Percentiles rank a stretch among this genome's conserved stretches.
Evolutionary conservation across 2,888 invertebrate species (phyloP).

Genomic region (Elegia similella): DNA sequence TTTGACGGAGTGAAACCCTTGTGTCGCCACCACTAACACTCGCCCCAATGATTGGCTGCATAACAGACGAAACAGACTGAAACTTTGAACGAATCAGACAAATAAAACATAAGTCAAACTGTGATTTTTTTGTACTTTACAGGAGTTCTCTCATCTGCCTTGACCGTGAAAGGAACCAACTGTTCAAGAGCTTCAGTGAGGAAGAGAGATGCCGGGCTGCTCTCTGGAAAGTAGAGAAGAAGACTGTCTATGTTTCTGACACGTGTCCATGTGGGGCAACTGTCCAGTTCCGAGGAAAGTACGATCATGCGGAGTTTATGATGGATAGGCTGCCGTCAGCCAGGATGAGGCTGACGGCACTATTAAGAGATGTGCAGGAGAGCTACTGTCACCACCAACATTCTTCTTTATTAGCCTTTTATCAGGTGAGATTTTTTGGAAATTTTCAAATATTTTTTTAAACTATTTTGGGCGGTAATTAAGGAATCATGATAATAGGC

Average conservation of each 20-base stretch:
- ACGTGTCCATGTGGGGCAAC: conserved; percentile 51
- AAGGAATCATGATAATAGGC: neutral
- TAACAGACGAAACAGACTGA: too few species aligned
- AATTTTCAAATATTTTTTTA: too few species aligned
- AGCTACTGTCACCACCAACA: conserved; percentile 70
- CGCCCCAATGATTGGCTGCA: too few species aligned
- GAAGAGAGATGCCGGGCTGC: conserved; percentile 51
- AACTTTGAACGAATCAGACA: too few species aligned
- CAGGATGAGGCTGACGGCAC: conserved; percentile 51
- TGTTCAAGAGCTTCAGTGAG: conserved; percentile 47
- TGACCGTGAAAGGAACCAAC: conserved; percentile 53
- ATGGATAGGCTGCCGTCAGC: conserved; percentile 58
- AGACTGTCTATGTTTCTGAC: conserved; percentile 35
- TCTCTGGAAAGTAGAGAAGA: conserved; percentile 62
- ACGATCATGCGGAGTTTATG: conserved; percentile 56
- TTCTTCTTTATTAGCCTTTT: conserved; percentile 58
- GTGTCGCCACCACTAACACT: too few species aligned
- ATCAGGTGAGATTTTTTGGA: conserved; percentile 47
- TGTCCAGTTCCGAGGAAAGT: conserved; percentile 45
- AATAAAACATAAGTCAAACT: neutral
- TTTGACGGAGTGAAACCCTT: too few species aligned
- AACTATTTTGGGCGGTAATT: too few species aligned
- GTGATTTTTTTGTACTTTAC: conserved; percentile 22
- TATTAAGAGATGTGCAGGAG: conserved; percentile 61
- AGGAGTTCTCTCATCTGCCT: conserved; percentile 63